These are phyloP conservation scores for Ameiurus melas DNA, from an alignment of 2,113 vertebrate species.

Conservation along the genomic window DNA sequence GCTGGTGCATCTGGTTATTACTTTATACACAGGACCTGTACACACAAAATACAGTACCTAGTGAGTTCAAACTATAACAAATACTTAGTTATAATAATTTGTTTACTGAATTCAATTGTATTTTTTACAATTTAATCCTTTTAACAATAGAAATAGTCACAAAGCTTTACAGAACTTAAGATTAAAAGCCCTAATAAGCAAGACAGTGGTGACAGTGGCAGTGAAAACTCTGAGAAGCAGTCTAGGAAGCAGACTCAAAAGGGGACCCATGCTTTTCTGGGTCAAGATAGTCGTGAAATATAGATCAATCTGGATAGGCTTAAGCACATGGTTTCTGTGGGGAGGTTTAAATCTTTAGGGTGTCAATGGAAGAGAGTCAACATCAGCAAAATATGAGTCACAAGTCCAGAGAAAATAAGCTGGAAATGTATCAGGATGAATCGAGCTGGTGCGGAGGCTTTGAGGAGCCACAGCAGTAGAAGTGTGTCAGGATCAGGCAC, in stretches of 20 bases:
- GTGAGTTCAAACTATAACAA: background rate
- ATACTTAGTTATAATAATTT: background rate
- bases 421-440: background rate
- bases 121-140: too few species aligned
- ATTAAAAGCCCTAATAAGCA: background rate
- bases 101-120: background rate
- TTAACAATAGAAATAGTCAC: background rate
- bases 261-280: background rate
- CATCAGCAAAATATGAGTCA: background rate
- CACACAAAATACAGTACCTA: background rate
- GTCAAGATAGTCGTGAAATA: background rate
- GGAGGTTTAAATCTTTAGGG: background rate
- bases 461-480: background rate
- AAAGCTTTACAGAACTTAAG: background rate
- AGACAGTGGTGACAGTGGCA: background rate
- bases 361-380: background rate
- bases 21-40: constrained; percentile 3
- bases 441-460: background rate
- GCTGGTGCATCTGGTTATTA: background rate
- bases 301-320: background rate
- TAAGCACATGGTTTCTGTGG: background rate
- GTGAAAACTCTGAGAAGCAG: background rate
- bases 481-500: background rate
- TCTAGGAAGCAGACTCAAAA: background rate
- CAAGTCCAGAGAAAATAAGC: background rate